These are phyloP conservation scores for Phrixothrix hirtus DNA, from an alignment of 2,888 invertebrate genomes.

Conservation along the genomic window DNA sequence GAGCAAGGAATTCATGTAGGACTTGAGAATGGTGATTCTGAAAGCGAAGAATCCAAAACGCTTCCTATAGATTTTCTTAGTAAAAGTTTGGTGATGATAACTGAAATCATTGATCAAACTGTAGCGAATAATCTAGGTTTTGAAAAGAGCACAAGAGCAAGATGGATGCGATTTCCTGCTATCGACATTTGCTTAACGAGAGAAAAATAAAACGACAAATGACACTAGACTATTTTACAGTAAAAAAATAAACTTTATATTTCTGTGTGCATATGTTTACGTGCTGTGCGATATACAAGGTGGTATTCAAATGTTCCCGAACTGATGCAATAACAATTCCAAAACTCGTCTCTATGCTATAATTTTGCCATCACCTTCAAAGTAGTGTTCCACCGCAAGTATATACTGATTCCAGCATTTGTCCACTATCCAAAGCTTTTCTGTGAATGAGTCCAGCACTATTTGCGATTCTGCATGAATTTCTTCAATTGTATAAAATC, in stretches of 20 bases:
- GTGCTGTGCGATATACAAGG: too few relatives aligned
- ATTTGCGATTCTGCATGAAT: too few relatives aligned
- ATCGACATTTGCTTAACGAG: conserved; percentile 1
- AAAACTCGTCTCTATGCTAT: too few relatives aligned
- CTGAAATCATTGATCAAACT: neutral
- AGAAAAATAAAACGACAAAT: conserved; percentile 2
- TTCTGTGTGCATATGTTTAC: conserved; percentile 7
- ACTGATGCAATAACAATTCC: too few relatives aligned
- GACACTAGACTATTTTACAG: neutral
- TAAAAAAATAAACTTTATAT: conserved; percentile 2
- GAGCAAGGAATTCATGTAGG: conserved; percentile 1
- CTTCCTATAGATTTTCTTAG: conserved; percentile 2
- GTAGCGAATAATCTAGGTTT: conserved; percentile 1
- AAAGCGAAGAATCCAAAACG: conserved; percentile 1
- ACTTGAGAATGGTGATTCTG: conserved; percentile 4
- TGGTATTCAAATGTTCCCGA: too few relatives aligned
- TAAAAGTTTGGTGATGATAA: neutral
- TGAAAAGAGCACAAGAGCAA: neutral
- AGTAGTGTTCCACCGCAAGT: too few relatives aligned
- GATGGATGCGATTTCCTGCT: conserved; percentile 4
- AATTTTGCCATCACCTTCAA: too few relatives aligned
- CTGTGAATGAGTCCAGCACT: too few relatives aligned
- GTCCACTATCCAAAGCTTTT: too few relatives aligned
- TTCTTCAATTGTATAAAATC: too few relatives aligned
- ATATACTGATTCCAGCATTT: too few relatives aligned